These are phyloP conservation scores for Platyrinchus mystaceus DNA, from an alignment of 2,797 vertebrate species.

Conservation along the genomic window DNA sequence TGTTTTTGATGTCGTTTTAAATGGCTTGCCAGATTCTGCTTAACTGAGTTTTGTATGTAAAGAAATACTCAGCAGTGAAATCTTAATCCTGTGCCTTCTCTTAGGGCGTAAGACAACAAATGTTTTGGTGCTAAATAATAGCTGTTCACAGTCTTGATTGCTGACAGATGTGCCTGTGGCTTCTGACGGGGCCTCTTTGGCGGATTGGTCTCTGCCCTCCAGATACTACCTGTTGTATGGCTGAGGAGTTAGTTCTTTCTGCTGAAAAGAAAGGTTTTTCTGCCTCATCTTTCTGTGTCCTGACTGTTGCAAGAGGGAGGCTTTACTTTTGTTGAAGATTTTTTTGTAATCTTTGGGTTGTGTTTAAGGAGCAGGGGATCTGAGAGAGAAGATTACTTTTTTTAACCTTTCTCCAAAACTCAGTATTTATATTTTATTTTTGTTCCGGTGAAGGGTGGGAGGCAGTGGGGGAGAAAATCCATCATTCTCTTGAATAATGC, in stretches of 20 bases:
- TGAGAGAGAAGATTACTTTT: background rate
- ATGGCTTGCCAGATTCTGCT: background rate
- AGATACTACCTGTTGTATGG: background rate
- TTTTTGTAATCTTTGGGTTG: background rate
- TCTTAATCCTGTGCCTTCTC: background rate
- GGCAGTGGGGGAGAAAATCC: background rate
- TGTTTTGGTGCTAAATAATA: background rate
- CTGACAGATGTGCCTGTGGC: background rate
- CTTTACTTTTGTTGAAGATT: background rate
- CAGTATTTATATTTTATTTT: background rate
- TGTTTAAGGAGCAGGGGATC: background rate
- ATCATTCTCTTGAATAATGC: background rate
- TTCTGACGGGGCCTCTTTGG: background rate
- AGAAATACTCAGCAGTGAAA: background rate
- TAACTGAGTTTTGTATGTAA: background rate
- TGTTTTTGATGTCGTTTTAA: background rate
- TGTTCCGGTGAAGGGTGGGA: background rate
- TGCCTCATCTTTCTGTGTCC: background rate
- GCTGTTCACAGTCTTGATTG: background rate
- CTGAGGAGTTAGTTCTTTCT: background rate
- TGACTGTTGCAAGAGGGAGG: background rate
- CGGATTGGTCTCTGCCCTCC: background rate
- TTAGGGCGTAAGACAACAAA: background rate
- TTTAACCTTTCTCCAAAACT: background rate
- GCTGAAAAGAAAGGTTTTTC: background rate